These are phyloP conservation scores for Petrophora chlorosata DNA, from an alignment of 2,888 invertebrate species.

Conservation along the genomic window DNA sequence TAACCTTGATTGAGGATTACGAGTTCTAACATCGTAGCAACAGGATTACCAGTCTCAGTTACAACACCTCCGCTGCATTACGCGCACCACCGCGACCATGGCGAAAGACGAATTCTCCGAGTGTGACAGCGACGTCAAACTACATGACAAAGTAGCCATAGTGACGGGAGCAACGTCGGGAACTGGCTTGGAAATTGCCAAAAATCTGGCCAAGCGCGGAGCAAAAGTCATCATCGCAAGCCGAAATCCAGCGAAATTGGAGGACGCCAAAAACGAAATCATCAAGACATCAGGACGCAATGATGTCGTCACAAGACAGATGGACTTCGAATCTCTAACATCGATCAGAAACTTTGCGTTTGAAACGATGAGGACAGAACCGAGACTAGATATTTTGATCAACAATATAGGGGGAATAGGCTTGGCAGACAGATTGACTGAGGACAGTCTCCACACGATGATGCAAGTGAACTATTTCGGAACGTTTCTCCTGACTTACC, in stretches of 20 bases:
- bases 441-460: slow-evolving; percentile 84
- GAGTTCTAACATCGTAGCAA: not conserved
- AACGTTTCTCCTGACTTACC: slow-evolving; percentile 60
- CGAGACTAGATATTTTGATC: slow-evolving; percentile 71
- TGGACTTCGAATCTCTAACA: slow-evolving; percentile 78
- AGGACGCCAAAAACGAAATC: slow-evolving; percentile 48
- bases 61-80: slow-evolving; percentile 2
- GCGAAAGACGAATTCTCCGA: slow-evolving; percentile 52
- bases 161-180: slow-evolving; percentile 69
- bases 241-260: slow-evolving; percentile 61
- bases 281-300: slow-evolving; percentile 46
- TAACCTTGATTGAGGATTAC: slow-evolving; percentile 1
- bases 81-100: slow-evolving; percentile 34
- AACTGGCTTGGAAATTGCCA: slow-evolving; percentile 64
- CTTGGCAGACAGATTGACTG: slow-evolving; percentile 71
- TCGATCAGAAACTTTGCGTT: slow-evolving; percentile 84
- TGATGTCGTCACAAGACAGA: slow-evolving; percentile 55
- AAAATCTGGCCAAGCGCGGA: slow-evolving; percentile 74
- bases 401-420: slow-evolving; percentile 80
- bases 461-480: slow-evolving; percentile 84
- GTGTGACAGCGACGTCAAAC: slow-evolving; percentile 51
- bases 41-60: slow-evolving; percentile 26
- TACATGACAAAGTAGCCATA: slow-evolving; percentile 66
- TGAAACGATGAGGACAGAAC: slow-evolving; percentile 74
- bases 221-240: slow-evolving; percentile 84